Conservation (phyloP, 2,888 invertebrate genomes). For the Gibbula magus region DNA sequence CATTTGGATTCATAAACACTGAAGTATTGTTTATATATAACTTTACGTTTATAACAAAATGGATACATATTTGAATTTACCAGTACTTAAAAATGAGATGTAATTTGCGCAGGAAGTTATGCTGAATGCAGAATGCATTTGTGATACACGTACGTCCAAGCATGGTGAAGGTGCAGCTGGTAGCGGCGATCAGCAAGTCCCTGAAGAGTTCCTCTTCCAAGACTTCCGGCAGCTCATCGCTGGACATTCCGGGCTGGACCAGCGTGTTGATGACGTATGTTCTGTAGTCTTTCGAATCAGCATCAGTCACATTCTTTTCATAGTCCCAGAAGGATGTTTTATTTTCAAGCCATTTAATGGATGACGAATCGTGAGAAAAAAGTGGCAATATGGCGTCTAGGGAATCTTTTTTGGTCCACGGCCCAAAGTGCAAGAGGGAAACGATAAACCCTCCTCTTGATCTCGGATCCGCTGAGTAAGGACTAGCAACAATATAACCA, state of each 20-base stretch:
- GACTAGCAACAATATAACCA: slow-evolving; percentile 36
- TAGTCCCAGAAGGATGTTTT: slow-evolving; percentile 43
- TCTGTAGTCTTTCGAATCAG: slow-evolving; percentile 10
- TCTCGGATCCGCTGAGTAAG: neutral
- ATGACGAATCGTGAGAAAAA: neutral
- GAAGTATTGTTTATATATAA: no score
- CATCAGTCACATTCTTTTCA: slow-evolving; percentile 28
- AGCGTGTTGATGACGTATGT: slow-evolving; percentile 17
- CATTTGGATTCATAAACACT: no score
- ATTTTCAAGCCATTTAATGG: neutral
- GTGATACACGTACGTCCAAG: neutral
- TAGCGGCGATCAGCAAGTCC: neutral
- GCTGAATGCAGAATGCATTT: no score
- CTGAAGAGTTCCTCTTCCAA: neutral
- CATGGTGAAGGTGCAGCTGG: neutral
- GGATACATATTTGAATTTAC: no score
- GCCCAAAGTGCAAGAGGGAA: neutral
- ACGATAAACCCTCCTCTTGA: slow-evolving; percentile 20
- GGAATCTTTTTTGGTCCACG: neutral
- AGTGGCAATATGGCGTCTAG: neutral
- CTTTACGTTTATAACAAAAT: no score
- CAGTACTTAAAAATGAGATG: neutral
- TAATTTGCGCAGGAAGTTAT: no score
- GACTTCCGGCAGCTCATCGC: neutral
- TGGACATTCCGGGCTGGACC: neutral